phyloP scores from a whole-genome alignment of 2,888 invertebrate species.

The Congeria kusceri region DNA sequence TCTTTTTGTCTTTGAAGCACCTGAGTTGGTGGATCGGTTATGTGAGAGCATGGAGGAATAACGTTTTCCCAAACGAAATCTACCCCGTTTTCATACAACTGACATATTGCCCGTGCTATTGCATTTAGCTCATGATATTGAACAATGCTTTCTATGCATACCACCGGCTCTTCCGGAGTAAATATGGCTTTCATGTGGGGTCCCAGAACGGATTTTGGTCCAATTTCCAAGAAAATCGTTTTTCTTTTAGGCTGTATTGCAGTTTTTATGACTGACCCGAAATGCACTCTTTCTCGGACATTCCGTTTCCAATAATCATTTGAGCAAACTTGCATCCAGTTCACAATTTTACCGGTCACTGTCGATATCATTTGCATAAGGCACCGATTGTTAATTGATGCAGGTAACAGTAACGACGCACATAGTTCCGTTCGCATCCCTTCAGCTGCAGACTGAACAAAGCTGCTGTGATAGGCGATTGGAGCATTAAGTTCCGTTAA shows the following conservation, averaged over 20 bases:
- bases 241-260: constrained; percentile 24
- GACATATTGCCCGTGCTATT: constrained; percentile 1
- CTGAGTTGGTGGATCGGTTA: constrained; percentile 67
- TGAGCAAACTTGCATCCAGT: no score
- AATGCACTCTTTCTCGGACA: constrained; percentile 70
- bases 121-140: constrained; percentile 17
- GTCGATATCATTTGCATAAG: no score
- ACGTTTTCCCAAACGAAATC: constrained; percentile 30
- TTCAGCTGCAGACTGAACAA: constrained; percentile 48
- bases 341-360: no score
- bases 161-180: neutral
- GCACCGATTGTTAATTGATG: no score
- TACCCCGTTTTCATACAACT: constrained; percentile 39
- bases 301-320: constrained; percentile 74
- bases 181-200: constrained; percentile 39
- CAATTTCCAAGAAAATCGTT: constrained; percentile 76
- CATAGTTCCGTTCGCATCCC: constrained; percentile 52
- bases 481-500: constrained; percentile 46
- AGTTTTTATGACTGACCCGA: constrained; percentile 62
- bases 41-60: constrained; percentile 13
- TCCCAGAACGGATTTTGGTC: constrained; percentile 69
- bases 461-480: constrained; percentile 68
- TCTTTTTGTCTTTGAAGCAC: constrained; percentile 52
- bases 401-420: no score
- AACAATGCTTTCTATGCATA: no score